Conservation (phyloP, 2,888 invertebrate genomes). For the Ormyrus nitidulus region DNA sequence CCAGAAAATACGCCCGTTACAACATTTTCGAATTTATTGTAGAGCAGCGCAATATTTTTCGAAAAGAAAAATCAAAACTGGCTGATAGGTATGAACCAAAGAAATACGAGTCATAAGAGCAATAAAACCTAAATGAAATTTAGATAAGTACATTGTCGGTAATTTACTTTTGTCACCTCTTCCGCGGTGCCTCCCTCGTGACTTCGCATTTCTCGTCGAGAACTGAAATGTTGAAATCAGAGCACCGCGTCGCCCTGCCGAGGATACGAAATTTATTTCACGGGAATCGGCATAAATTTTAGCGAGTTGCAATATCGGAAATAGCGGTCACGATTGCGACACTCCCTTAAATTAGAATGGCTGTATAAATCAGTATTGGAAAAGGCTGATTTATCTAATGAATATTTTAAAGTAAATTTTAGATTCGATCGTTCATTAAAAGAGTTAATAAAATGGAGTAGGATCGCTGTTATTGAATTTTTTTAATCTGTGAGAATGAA, state of each 20-base stretch:
- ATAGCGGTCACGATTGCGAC: constrained; percentile 47
- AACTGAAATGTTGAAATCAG: constrained; percentile 38
- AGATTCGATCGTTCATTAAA: not conserved
- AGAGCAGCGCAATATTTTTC: not conserved
- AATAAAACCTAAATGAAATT: constrained; percentile 39
- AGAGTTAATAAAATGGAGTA: too few species aligned
- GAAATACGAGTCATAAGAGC: not conserved
- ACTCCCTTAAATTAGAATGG: constrained; percentile 43
- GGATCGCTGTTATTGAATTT: too few species aligned
- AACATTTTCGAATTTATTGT: not conserved
- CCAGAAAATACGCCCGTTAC: too few species aligned
- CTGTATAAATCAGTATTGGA: constrained; percentile 40
- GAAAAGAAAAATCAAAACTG: not conserved
- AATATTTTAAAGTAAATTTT: constrained; percentile 44
- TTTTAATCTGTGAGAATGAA: too few species aligned
- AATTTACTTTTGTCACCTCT: constrained; percentile 48
- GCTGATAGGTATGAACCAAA: not conserved
- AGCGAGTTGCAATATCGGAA: constrained; percentile 50
- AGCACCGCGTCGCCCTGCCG: constrained; percentile 6
- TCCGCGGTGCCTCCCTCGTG: constrained; percentile 45
- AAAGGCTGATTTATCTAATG: constrained; percentile 38
- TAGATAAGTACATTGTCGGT: constrained; percentile 44
- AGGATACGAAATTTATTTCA: constrained; percentile 51
- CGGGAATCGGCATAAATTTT: constrained; percentile 53
- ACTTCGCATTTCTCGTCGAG: constrained; percentile 17